Conservation (phyloP, 2,888 invertebrate genomes). For the Drosophila anomelani region DNA sequence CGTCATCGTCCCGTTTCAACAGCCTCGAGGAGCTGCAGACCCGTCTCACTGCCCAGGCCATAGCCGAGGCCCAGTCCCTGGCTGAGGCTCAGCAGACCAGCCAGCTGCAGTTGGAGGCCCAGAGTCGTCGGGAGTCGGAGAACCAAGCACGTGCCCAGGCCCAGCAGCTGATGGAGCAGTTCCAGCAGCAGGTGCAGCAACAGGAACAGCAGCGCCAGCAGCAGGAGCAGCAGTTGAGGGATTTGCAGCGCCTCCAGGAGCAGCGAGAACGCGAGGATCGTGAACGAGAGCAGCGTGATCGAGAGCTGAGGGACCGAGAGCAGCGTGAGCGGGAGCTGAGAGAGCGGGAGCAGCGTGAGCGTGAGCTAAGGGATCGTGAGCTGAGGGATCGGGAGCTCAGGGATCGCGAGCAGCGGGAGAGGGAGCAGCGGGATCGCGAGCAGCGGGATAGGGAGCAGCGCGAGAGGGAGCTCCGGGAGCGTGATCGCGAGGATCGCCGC, state of each 20-base stretch:
- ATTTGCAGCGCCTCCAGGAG: slow-evolving; percentile 74
- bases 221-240: slow-evolving; percentile 66
- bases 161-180: slow-evolving; percentile 82
- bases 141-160: slow-evolving; percentile 85
- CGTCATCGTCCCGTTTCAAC: slow-evolving; percentile 75
- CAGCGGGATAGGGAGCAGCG: slow-evolving; percentile 50
- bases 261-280: slow-evolving; percentile 65
- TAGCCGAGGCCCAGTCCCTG: slow-evolving; percentile 81
- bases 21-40: slow-evolving; percentile 79
- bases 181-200: slow-evolving; percentile 82
- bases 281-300: slow-evolving; percentile 59
- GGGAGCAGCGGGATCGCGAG: slow-evolving; percentile 63
- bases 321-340: slow-evolving; percentile 64
- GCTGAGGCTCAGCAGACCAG: slow-evolving; percentile 77
- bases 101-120: slow-evolving; percentile 85
- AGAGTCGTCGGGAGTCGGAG: slow-evolving; percentile 86
- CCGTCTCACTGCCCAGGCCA: slow-evolving; percentile 80
- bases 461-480: slow-evolving; percentile 51
- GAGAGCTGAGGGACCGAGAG: slow-evolving; percentile 59
- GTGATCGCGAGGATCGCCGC: slow-evolving; percentile 74
- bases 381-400: slow-evolving; percentile 61
- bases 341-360: slow-evolving; percentile 73
- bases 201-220: slow-evolving; percentile 74
- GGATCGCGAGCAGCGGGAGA: slow-evolving; percentile 56
- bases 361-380: slow-evolving; percentile 64